phyloP scores from a whole-genome alignment of 1,140 invertebrate species.

The Metopolophium dirhodum region DNA sequence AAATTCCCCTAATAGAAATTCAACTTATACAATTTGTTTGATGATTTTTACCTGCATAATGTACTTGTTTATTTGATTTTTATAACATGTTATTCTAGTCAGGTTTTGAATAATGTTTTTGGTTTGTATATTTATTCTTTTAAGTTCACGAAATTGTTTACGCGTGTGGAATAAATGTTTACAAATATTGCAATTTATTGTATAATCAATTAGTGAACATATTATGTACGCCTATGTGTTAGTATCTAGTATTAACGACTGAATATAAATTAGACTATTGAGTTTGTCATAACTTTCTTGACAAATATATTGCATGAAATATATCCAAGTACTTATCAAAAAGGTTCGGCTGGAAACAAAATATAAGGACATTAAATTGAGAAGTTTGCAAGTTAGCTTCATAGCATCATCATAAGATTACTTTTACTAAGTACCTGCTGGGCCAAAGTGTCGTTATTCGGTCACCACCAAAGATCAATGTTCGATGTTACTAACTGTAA shows the following conservation, averaged over 20 bases:
- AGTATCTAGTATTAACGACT: background rate
- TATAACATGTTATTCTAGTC: background rate
- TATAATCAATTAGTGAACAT: background rate
- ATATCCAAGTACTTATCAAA: background rate
- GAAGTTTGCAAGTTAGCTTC: background rate
- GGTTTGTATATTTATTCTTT: background rate
- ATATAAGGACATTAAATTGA: background rate
- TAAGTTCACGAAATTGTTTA: background rate
- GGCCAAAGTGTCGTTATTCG: background rate
- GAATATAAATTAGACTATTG: background rate
- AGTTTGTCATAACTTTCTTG: background rate
- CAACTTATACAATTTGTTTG: background rate
- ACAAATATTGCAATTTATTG: background rate
- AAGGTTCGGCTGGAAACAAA: background rate
- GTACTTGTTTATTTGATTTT: background rate
- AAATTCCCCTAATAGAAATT: background rate
- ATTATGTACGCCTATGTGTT: background rate
- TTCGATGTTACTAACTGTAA: background rate
- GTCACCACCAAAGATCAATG: background rate
- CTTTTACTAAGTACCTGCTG: background rate
- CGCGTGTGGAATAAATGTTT: background rate
- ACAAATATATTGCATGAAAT: background rate
- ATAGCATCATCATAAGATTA: background rate
- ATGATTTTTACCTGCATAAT: background rate
- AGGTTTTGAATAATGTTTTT: background rate